A percentile compares a stretch with the other conserved stretches of the same genome.
Conservation (phyloP, 1,140 invertebrate genomes). For the Pseudomyrmex sp. region DNA sequence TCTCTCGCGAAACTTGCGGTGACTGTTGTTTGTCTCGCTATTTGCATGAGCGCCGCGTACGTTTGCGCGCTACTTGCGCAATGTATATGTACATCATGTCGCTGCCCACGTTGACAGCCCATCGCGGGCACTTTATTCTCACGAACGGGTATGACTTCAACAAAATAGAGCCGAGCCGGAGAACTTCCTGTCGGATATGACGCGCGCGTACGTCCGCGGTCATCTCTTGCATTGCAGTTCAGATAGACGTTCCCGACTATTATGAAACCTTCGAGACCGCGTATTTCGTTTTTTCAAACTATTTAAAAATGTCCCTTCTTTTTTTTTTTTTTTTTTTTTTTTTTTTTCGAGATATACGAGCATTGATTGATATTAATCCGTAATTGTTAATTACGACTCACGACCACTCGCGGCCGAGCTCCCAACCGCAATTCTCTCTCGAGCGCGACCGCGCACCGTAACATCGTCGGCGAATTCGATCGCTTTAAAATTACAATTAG, state of each 20-base stretch:
- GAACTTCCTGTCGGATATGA: conserved; percentile 21
- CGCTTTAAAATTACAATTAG: conserved; percentile 69
- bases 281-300: neutral
- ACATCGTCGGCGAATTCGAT: conserved; percentile 61
- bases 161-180: conserved; percentile 38
- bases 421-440: conserved; percentile 61
- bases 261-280: neutral
- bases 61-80: conserved; percentile 13
- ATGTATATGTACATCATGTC: conserved; percentile 51
- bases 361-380: conserved; percentile 72
- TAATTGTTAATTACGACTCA: conserved; percentile 73
- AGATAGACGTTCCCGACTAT: neutral
- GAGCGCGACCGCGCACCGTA: conserved; percentile 34
- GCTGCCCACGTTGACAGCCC: conserved; percentile 49
- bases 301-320: too few species aligned
- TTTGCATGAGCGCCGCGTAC: conserved; percentile 43
- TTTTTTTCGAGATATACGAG: neutral
- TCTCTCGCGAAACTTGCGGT: conserved; percentile 49
- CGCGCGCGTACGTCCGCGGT: neutral
- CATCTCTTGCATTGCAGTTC: conserved; percentile 22
- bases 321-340: neutral
- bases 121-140: neutral
- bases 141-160: conserved; percentile 36
- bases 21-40: conserved; percentile 53
- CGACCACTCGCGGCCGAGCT: conserved; percentile 49